Conservation (phyloP, 2,113 vertebrate genomes). For the Anseranas semipalmata region DNA sequence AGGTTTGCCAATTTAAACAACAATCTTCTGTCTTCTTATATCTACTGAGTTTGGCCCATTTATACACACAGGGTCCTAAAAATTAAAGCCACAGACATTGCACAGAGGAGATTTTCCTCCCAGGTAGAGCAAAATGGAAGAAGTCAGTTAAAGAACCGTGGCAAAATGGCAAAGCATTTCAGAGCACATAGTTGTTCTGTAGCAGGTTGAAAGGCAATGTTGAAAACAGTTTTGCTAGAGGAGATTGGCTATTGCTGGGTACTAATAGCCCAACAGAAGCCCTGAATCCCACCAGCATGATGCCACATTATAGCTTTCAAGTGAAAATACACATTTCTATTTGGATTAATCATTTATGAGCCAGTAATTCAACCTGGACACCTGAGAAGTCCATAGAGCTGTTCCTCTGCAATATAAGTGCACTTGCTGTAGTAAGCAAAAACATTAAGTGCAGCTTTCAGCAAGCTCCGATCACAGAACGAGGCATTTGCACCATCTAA, state of each 20-base stretch:
- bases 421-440: neutral
- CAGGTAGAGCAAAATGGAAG: neutral
- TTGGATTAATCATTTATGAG: constrained; percentile 51
- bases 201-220: neutral
- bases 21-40: neutral
- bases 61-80: neutral
- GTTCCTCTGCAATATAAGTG: neutral
- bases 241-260: neutral
- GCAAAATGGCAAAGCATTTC: neutral
- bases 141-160: neutral
- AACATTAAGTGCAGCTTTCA: neutral
- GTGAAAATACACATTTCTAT: neutral
- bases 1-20: neutral
- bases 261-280: neutral
- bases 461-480: neutral
- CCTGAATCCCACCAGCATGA: neutral
- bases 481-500: neutral
- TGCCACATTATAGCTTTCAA: neutral
- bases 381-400: constrained; percentile 6
- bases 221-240: neutral
- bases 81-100: neutral
- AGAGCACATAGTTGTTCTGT: neutral
- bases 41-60: neutral
- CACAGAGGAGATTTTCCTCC: neutral
- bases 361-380: constrained; percentile 10